phyloP scores from a whole-genome alignment of 2,888 invertebrate species.

The Apotomis turbidana region DNA sequence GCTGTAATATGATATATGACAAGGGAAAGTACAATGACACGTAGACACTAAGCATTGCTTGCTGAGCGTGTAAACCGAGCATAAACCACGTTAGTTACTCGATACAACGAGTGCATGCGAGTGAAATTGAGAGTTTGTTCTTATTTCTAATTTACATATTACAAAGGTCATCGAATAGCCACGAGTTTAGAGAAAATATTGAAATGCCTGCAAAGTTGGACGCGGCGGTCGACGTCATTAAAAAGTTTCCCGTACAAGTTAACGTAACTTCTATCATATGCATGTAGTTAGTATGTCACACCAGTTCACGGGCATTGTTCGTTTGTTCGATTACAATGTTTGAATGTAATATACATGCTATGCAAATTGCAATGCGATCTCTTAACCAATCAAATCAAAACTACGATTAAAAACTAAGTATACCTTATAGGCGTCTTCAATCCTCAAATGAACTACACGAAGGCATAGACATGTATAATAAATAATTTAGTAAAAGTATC shows the following conservation, averaged over 20 bases:
- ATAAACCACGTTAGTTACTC: too few species aligned
- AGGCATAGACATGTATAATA: too few species aligned
- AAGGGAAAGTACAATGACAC: too few species aligned
- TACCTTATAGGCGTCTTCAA: too few species aligned
- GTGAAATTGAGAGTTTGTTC: slow-evolving; percentile 9
- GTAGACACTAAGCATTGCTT: too few species aligned
- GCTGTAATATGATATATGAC: too few species aligned
- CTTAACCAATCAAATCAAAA: not conserved
- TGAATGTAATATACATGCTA: slow-evolving; percentile 13
- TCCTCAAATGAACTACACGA: too few species aligned
- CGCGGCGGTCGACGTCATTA: slow-evolving; percentile 35
- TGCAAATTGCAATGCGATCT: not conserved
- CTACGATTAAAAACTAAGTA: not conserved
- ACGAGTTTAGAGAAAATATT: slow-evolving; percentile 38
- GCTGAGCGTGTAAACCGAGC: too few species aligned
- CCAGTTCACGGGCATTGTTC: slow-evolving; percentile 37
- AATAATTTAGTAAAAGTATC: too few species aligned
- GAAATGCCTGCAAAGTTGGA: slow-evolving; percentile 38
- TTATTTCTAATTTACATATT: slow-evolving; percentile 25
- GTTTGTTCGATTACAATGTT: slow-evolving; percentile 30
- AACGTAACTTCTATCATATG: slow-evolving; percentile 25
- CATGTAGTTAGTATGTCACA: slow-evolving; percentile 29
- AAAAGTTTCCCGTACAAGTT: slow-evolving; percentile 33
- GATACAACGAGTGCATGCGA: not conserved
- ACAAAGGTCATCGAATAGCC: slow-evolving; percentile 24